A percentile compares a stretch with the other conserved stretches of the same genome.
These are phyloP conservation scores for Apocheima hispidaria DNA, from an alignment of 2,888 invertebrate genomes.

Conservation along the genomic window DNA sequence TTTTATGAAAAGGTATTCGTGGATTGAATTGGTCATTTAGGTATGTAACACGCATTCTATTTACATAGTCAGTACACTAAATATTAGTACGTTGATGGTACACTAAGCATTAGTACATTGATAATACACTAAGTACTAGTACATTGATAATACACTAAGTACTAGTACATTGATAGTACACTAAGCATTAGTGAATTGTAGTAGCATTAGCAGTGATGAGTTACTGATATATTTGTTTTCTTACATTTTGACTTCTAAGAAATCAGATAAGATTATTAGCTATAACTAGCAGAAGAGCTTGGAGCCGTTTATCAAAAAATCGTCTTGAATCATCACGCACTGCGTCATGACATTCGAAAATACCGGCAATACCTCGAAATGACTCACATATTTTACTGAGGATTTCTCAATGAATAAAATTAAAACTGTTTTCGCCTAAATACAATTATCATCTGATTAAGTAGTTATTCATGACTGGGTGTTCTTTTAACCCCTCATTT, in stretches of 20 bases:
- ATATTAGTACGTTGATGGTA: too few relatives aligned
- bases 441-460: background rate
- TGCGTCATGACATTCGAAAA: constrained; percentile 20
- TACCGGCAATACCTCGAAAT: constrained; percentile 21
- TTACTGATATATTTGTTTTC: too few relatives aligned
- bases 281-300: constrained; percentile 14
- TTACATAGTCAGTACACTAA: too few relatives aligned
- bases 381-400: constrained; percentile 17
- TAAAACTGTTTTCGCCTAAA: background rate
- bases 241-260: too few relatives aligned
- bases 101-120: too few relatives aligned
- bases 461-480: background rate
- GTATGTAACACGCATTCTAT: too few relatives aligned
- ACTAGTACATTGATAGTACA: too few relatives aligned
- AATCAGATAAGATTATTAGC: background rate
- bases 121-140: too few relatives aligned
- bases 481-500: constrained; percentile 12
- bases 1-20: too few relatives aligned
- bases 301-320: constrained; percentile 23
- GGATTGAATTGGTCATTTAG: too few relatives aligned
- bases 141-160: too few relatives aligned
- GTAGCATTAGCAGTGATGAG: too few relatives aligned
- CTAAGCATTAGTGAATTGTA: background rate
- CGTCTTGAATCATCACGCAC: constrained; percentile 22
- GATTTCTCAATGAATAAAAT: constrained; percentile 4